Base-by-base conservation (phyloP, 1,140 invertebrate genomes). In the Ips nitidus region DNA sequence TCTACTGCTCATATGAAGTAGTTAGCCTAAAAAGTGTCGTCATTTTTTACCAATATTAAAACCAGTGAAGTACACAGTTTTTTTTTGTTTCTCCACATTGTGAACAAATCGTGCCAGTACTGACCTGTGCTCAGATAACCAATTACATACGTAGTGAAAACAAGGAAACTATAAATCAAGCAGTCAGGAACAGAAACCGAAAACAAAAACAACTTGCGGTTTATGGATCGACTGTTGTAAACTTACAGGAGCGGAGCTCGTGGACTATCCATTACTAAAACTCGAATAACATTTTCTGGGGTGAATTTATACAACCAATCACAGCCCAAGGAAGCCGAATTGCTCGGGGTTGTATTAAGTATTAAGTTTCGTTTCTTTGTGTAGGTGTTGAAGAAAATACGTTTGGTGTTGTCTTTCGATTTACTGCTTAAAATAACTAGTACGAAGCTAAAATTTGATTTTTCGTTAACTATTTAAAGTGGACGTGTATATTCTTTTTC, bases 131-230 rank as follows among this genome's bases (percentile, higher is more conserved):
- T 8, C 45, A 8, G 45, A 50, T 50, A 50, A 50, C 45, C 6
- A 50, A 50, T 50, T 50, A 50, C 45, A 50, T 50, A 50, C 45
- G 22, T 22, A 50, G 45, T 50, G 45, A 50, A 50, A 50, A 50
- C 45, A 50, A 50, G 6, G 7, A 50, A 50, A 50, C 45, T 6
- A 50, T 50, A 50, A 50, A 50, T 50, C 45, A 50, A 50, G 45
- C 45, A 50, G 45, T 50, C 45, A 50, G 45, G 45, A 50, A 50
- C 45, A 50, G 45, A 50, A 22, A 50, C 45, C 45, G 45, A 50
- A 50, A 50, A 50, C 45, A 50, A 50, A 50, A 50, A 50, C 45
- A 50, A 50, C 45, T 50, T 50, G 45, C 45, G 45, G 45, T 50
- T 50, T 50, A 50, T 50, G 45, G 45, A 50, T 50, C 45, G 45